phyloP scores from a whole-genome alignment of 2,113 vertebrate species.

The Actenoides lindsayi region DNA sequence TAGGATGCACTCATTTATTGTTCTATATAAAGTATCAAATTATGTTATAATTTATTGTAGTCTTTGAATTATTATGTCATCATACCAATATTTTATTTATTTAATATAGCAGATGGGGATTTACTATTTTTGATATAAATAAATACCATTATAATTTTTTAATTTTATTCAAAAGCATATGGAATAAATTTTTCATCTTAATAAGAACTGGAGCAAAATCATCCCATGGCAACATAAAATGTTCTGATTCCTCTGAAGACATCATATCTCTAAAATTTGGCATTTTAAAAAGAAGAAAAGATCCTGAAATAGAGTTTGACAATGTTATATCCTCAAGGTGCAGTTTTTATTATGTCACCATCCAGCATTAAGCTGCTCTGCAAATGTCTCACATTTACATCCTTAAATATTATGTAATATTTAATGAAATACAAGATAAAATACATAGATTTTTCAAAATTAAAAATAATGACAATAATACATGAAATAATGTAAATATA shows the following conservation, averaged over 20 bases:
- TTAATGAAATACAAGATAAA: background rate
- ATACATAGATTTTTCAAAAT: background rate
- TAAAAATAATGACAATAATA: background rate
- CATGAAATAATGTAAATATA: background rate
- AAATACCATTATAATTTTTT: background rate
- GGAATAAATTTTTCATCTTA: background rate
- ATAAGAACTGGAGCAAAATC: slow-evolving; percentile 1
- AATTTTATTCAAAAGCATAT: background rate
- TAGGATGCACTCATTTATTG: slow-evolving; percentile 24
- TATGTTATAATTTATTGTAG: slow-evolving; percentile 31
- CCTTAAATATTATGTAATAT: background rate
- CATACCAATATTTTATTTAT: background rate
- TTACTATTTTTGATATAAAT: background rate
- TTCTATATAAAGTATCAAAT: slow-evolving; percentile 35
- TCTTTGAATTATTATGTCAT: slow-evolving; percentile 42
- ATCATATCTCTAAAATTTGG: slow-evolving; percentile 7
- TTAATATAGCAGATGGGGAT: background rate
- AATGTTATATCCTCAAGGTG: background rate
- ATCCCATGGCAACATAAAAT: background rate
- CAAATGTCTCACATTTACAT: background rate
- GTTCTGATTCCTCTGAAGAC: slow-evolving; percentile 31
- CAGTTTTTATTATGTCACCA: slow-evolving; percentile 13
- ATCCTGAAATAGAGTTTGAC: slow-evolving; percentile 22
- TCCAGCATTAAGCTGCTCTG: background rate
- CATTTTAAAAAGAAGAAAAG: slow-evolving; percentile 53